phyloP scores from a whole-genome alignment of 2,888 invertebrate genomes.

The Masnerella sp. region DNA sequence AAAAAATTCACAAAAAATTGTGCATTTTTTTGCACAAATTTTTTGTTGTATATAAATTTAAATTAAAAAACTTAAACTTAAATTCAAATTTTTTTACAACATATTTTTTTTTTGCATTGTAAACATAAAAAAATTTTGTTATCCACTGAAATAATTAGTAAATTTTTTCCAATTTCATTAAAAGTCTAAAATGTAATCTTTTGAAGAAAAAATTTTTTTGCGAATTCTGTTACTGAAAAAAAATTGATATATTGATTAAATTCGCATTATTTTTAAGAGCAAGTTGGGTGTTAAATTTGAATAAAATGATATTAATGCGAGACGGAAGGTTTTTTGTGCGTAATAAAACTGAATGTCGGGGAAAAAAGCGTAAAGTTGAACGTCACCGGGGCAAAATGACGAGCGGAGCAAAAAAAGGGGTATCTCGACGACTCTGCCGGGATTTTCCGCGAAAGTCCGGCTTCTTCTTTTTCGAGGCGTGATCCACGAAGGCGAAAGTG shows the following conservation, averaged over 20 bases:
- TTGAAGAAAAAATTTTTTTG: no score
- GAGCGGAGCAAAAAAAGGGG: conserved; percentile 29
- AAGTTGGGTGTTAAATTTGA: conserved; percentile 6
- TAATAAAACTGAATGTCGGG: conserved; percentile 16
- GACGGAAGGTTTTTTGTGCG: background rate
- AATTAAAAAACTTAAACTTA: background rate
- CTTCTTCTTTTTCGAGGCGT: conserved; percentile 53
- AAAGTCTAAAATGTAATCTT: no score
- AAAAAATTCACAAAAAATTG: no score
- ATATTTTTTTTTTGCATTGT: background rate
- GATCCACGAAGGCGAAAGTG: conserved; percentile 56
- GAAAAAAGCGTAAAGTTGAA: conserved; percentile 41
- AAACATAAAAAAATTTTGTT: no score
- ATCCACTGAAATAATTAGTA: no score
- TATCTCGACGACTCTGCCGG: conserved; percentile 60
- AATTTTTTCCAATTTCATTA: no score
- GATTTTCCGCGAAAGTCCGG: conserved; percentile 57
- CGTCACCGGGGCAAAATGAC: conserved; percentile 49
- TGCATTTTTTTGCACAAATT: background rate
- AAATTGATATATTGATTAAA: no score
- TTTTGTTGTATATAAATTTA: background rate
- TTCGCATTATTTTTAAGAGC: background rate
- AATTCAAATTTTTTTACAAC: background rate
- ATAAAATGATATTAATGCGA: conserved; percentile 27
- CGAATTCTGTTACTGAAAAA: no score